Base-by-base conservation (phyloP, 2,797 vertebrate species). In the Podarcis lilfordi region DNA sequence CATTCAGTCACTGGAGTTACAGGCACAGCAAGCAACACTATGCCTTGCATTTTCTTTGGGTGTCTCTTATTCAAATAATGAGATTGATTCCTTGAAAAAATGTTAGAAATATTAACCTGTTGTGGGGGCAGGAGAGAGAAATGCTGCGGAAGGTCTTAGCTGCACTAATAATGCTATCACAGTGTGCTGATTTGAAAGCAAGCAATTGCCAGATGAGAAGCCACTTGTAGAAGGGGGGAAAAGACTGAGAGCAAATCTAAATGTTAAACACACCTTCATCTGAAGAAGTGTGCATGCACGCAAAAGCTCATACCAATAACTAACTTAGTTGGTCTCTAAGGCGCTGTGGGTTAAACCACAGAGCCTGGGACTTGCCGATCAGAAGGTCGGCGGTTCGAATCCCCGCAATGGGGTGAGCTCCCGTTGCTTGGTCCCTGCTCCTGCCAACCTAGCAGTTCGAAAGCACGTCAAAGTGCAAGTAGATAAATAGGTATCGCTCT, bases 41-140 rank as follows among this genome's bases (percentile, higher is more conserved):
- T 29, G 29, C 69, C 45, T 75, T 50, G 69, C 82, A 2, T 10
- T 4, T 37, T 4, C 8, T 37, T 21, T 93, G 61, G 45, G 78
- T 80, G 32, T 92, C 94, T 72, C 94, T 94, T 92, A 93, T 95
- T 94, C 94, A 93, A 95, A 95, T 92, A 32, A 45, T 0, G 71
- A 35, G 92, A 94, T 93, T 5, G 92, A 95, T 95, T 10, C n/a
- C 0, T 17, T 68, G 13, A 50, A 0, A 59, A 91, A 64, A 86
- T 89, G 91, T 40, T 13, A 0, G 90, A 94, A n/a, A 93, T 83
- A 94, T 92, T 91, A 59, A 94, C 94, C 92, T 81, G 74, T 21
- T 61, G 76, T 13, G 66, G 29, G 27, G 17, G 29, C 29, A 8
- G 64, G 66, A 72, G 72, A 79, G 68, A 40, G 19, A 29, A 35